These are phyloP conservation scores for Alviniconcha strummeri DNA, from an alignment of 2,888 invertebrate genomes.

Conservation along the genomic window DNA sequence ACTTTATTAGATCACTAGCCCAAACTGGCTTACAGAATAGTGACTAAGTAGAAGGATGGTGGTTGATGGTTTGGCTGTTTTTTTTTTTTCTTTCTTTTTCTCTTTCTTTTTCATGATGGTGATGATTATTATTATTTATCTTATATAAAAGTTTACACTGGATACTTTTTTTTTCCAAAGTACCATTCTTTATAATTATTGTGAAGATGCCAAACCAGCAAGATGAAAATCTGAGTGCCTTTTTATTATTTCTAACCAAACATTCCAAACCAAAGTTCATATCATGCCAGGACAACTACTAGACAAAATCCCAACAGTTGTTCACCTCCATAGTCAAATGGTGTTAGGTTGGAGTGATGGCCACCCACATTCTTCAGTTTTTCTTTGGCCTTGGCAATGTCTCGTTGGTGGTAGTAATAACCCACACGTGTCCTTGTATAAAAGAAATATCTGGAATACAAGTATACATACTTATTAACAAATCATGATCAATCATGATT, in stretches of 20 bases:
- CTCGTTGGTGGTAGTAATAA: constrained; percentile 63
- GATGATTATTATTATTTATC: too few species aligned
- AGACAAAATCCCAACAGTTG: not conserved
- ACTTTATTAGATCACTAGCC: too few species aligned
- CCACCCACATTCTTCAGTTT: constrained; percentile 54
- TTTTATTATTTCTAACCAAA: not conserved
- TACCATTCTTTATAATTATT: too few species aligned
- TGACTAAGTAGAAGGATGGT: too few species aligned
- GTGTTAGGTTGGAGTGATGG: constrained; percentile 47
- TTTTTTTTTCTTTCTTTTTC: too few species aligned
- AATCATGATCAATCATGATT: not conserved
- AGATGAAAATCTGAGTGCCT: too few species aligned
- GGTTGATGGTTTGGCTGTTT: too few species aligned
- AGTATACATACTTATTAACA: not conserved
- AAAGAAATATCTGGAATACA: constrained; percentile 63
- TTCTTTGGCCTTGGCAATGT: constrained; percentile 62
- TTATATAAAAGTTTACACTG: too few species aligned
- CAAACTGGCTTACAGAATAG: too few species aligned
- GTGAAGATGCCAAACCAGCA: too few species aligned
- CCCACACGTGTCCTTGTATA: constrained; percentile 68
- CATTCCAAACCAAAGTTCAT: not conserved
- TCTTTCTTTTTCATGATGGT: too few species aligned
- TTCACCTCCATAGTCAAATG: constrained; percentile 45
- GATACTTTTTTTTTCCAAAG: too few species aligned
- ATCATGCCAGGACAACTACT: not conserved